Evolutionary conservation across 1,140 invertebrate species (phyloP).

Genomic region (Lordiphosa mommai): DNA sequence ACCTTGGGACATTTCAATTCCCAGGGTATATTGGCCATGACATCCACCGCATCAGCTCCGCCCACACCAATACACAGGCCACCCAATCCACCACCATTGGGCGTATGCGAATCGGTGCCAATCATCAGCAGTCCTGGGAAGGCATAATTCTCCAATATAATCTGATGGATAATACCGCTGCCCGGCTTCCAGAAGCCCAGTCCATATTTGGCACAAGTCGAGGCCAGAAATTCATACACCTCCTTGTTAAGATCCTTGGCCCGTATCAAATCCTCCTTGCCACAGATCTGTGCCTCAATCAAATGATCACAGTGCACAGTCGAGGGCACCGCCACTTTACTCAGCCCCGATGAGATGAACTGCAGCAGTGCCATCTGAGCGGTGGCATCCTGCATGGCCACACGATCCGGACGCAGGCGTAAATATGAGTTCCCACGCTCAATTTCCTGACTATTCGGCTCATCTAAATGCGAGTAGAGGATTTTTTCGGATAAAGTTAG

Average conservation of each 20-base stretch:
- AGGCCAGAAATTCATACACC: slow-evolving; percentile 97
- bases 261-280: slow-evolving; percentile 92
- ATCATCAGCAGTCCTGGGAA: slow-evolving; percentile 99
- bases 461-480: slow-evolving; percentile 98
- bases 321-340: slow-evolving; percentile 96
- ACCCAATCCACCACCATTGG: slow-evolving; percentile 98
- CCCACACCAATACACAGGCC: slow-evolving; percentile 99
- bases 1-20: slow-evolving; percentile 99
- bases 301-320: slow-evolving; percentile 99
- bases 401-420: slow-evolving; percentile 95
- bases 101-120: slow-evolving; percentile 99
- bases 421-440: slow-evolving; percentile 94
- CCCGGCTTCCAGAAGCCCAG: slow-evolving; percentile 99
- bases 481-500: slow-evolving; percentile 98
- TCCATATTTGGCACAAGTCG: slow-evolving; percentile 97
- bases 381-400: slow-evolving; percentile 99
- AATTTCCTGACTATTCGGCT: slow-evolving; percentile 91
- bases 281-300: slow-evolving; percentile 97
- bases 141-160: slow-evolving; percentile 99
- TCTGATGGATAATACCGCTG: slow-evolving; percentile 99
- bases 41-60: slow-evolving; percentile 99
- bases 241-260: slow-evolving; percentile 98
- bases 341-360: slow-evolving; percentile 98
- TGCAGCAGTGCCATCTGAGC: slow-evolving; percentile 99
- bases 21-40: slow-evolving; percentile 99